Evolutionary conservation across 2,113 vertebrate genomes (phyloP).

Genomic region (Tricholaema leucomelas): DNA sequence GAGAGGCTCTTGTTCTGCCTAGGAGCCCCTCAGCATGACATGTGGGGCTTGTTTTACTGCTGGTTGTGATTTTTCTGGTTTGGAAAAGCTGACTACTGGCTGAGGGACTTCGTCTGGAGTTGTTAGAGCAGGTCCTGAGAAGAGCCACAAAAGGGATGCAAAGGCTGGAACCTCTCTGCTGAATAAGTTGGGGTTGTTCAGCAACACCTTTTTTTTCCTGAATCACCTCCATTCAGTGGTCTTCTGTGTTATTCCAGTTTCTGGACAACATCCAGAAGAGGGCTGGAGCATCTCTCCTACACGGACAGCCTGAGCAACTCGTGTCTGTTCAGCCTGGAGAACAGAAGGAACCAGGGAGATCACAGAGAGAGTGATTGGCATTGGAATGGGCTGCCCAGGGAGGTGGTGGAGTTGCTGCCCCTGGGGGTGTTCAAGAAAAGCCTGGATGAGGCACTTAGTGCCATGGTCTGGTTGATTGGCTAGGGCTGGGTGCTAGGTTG

Average conservation of each 20-base stretch:
- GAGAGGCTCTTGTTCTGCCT: neutral
- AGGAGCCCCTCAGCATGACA: neutral
- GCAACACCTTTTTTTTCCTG: too few relatives aligned
- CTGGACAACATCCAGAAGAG: neutral
- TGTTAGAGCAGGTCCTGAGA: neutral
- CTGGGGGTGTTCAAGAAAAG: too few relatives aligned
- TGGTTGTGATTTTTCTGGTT: neutral
- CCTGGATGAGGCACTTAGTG: too few relatives aligned
- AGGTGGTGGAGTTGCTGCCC: too few relatives aligned
- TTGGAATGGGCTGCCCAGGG: too few relatives aligned
- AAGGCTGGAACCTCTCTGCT: neutral
- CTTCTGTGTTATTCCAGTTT: too few relatives aligned
- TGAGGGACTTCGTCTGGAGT: neutral
- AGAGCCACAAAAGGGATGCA: neutral
- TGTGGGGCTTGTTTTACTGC: neutral
- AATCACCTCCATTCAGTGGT: too few relatives aligned
- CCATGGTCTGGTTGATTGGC: too few relatives aligned
- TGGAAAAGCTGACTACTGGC: neutral
- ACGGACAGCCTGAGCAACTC: neutral
- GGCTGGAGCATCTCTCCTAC: neutral
- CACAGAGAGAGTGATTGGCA: too few relatives aligned
- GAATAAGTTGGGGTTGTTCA: neutral
- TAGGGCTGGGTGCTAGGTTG: too few relatives aligned
- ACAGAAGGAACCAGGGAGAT: too few relatives aligned
- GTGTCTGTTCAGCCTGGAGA: neutral